A percentile compares a stretch with the other conserved stretches of the same genome.
Conservation (phyloP, 64 coral and sea anemone species). For the Stichodactyla helianthus region DNA sequence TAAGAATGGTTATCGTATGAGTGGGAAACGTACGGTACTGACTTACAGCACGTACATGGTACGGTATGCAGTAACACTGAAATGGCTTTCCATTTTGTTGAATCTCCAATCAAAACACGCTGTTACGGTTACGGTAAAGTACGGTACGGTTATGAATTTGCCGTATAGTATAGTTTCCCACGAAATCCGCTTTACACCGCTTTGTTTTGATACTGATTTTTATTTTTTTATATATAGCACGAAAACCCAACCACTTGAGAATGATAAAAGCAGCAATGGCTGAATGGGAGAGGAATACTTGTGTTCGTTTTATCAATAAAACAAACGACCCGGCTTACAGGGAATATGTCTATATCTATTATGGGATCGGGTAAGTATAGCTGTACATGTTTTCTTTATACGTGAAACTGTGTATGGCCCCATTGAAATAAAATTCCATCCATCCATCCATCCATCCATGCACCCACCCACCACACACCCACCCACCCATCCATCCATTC, state of each 20-base stretch:
- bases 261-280: constrained; percentile 19
- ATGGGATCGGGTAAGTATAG: not conserved
- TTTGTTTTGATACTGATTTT: not conserved
- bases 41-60: no score
- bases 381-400: no score
- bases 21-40: no score
- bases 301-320: constrained; percentile 21
- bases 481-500: not conserved
- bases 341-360: constrained; percentile 17
- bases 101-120: no score
- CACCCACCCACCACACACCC: no score
- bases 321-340: not conserved
- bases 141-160: not conserved
- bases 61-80: no score
- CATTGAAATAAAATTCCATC: not conserved
- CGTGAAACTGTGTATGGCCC: no score
- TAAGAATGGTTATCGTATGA: no score
- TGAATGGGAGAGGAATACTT: constrained; percentile 18
- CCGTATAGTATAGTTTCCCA: not conserved
- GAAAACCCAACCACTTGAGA: constrained; percentile 3
- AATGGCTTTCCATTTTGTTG: no score
- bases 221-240: not conserved
- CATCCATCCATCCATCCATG: not conserved
- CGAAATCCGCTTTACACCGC: not conserved
- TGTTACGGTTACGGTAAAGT: not conserved